Evolutionary conservation across 2,797 vertebrate species (phyloP).

Genomic region (Pitangus sulphuratus): DNA sequence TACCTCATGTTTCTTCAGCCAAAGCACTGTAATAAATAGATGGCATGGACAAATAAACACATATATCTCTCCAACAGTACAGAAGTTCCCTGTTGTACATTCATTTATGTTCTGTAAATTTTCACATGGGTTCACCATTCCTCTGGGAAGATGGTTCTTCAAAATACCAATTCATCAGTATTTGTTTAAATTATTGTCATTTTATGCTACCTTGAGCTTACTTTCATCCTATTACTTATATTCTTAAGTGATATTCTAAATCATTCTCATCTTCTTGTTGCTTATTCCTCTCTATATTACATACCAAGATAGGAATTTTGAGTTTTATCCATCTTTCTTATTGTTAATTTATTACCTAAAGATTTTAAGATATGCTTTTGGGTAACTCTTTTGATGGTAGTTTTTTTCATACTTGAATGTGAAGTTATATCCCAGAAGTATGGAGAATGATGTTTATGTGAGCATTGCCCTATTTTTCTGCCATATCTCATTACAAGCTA

Average conservation of each 20-base stretch:
- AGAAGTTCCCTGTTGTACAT: not conserved
- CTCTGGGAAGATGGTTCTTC: not conserved
- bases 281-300: not conserved
- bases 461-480: not conserved
- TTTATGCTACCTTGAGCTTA: constrained; percentile 1
- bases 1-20: not conserved
- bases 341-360: not conserved
- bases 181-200: constrained; percentile 11
- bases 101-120: constrained; percentile 1
- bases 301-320: not conserved
- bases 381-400: not conserved
- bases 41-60: not conserved
- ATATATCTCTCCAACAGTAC: not conserved
- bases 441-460: not conserved
- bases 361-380: not conserved
- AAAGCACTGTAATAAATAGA: not conserved
- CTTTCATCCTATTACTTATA: constrained; percentile 4
- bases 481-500: not conserved
- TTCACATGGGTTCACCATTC: not conserved
- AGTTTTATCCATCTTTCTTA: not conserved
- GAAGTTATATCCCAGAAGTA: not conserved
- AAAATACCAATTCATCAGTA: constrained; percentile 1
- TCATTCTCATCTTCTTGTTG: not conserved
- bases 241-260: not conserved
- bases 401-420: not conserved